Percentiles rank a stretch among this genome's conserved stretches.
These are phyloP conservation scores for Drosophila hydei DNA, from an alignment of 1,140 invertebrate genomes.

Conservation along the genomic window DNA sequence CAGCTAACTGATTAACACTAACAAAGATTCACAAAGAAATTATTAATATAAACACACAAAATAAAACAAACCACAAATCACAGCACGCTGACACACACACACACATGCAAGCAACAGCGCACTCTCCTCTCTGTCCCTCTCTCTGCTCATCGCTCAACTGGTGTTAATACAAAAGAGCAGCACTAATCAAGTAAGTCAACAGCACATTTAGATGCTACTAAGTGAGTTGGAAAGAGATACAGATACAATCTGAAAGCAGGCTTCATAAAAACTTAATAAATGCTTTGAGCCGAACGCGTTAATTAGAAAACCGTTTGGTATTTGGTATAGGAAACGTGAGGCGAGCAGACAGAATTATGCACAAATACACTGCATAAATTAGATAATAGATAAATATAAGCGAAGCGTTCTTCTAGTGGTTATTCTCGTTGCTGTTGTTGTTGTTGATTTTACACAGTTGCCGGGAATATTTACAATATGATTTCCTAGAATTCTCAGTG, in stretches of 20 bases:
- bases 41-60: constrained; percentile 51
- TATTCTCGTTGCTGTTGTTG: constrained; percentile 13
- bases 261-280: constrained; percentile 16
- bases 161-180: constrained; percentile 39
- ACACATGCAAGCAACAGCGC: not conserved
- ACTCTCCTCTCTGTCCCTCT: not conserved
- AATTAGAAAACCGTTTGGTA: constrained; percentile 33
- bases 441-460: constrained; percentile 18
- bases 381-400: constrained; percentile 59
- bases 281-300: constrained; percentile 33
- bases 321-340: constrained; percentile 33
- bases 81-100: not conserved
- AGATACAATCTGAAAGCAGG: not conserved
- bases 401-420: constrained; percentile 10
- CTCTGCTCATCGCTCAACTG: not conserved
- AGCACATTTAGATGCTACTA: constrained; percentile 47
- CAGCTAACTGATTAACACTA: constrained; percentile 46
- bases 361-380: constrained; percentile 65
- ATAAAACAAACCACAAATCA: constrained; percentile 54
- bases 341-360: constrained; percentile 22
- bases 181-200: constrained; percentile 58
- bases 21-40: constrained; percentile 36
- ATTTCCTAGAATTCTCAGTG: constrained; percentile 73
- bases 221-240: constrained; percentile 44
- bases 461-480: constrained; percentile 56